Conservation (phyloP, 2,888 invertebrate genomes). For the Linnaemya tessellans region DNA sequence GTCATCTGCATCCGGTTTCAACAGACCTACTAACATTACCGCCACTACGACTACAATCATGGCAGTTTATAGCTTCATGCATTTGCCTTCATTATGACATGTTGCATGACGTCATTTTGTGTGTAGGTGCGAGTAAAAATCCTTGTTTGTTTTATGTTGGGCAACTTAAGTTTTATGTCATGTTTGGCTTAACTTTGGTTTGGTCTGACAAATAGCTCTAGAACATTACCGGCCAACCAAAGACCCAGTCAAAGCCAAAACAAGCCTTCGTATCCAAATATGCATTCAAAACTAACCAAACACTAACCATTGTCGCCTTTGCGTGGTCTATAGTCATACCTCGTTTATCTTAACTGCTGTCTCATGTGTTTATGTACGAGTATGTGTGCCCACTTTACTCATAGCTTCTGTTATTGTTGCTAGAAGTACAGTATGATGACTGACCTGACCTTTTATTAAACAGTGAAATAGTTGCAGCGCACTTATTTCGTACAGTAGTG, state of each 20-base stretch:
- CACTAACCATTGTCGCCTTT: conserved; percentile 65
- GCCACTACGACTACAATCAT: background rate
- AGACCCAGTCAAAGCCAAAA: conserved; percentile 26
- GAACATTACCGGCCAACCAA: conserved; percentile 41
- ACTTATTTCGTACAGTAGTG: conserved; percentile 3
- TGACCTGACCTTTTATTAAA: conserved; percentile 55
- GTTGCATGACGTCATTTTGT: conserved; percentile 58
- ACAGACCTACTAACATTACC: conserved; percentile 23
- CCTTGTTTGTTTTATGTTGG: conserved; percentile 46
- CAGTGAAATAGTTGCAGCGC: background rate
- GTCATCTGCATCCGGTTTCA: conserved; percentile 66
- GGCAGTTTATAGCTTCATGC: background rate
- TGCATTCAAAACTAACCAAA: conserved; percentile 67
- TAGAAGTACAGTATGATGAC: conserved; percentile 51
- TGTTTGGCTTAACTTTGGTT: conserved; percentile 63
- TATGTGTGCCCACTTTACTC: conserved; percentile 1
- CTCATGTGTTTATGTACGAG: background rate
- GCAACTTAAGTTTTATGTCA: conserved; percentile 66
- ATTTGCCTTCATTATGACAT: conserved; percentile 21
- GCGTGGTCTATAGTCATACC: conserved; percentile 64
- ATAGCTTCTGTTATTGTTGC: conserved; percentile 22
- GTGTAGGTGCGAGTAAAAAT: conserved; percentile 33
- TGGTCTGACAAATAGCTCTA: conserved; percentile 64
- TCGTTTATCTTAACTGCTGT: conserved; percentile 24
- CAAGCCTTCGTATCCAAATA: conserved; percentile 53